Percentiles rank a stretch among this genome's conserved stretches.
These are phyloP conservation scores for Chelonus insularis DNA, from an alignment of 1,140 invertebrate species.

Conservation along the genomic window DNA sequence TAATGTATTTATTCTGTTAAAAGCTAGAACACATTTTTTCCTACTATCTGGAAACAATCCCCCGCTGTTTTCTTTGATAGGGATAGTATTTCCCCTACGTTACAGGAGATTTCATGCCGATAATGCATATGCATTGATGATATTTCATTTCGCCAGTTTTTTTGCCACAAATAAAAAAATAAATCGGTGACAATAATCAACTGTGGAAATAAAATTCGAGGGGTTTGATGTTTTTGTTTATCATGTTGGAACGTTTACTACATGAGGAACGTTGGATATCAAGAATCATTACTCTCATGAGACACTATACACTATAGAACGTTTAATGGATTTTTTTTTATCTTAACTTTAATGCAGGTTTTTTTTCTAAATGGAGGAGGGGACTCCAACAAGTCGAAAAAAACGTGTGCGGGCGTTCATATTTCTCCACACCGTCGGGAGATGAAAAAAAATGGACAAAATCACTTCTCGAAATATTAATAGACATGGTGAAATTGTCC, in stretches of 20 bases:
- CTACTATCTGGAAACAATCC: not conserved
- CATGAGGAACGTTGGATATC: constrained; percentile 19
- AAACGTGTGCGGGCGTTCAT: constrained; percentile 13
- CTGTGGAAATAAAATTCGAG: constrained; percentile 15
- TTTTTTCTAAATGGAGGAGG: not conserved
- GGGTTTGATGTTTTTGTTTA: constrained; percentile 53
- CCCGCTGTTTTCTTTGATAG: constrained; percentile 13
- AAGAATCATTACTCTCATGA: constrained; percentile 22
- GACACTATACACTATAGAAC: not conserved
- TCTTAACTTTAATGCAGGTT: not conserved
- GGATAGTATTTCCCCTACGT: not conserved
- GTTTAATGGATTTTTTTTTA: not conserved
- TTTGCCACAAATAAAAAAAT: constrained; percentile 23
- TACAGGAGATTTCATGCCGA: constrained; percentile 28
- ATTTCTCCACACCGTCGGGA: not conserved
- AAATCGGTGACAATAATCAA: not conserved
- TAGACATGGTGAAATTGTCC: constrained; percentile 42
- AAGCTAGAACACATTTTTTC: constrained; percentile 39
- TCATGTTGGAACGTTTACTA: constrained; percentile 54
- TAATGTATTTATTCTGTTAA: constrained; percentile 49
- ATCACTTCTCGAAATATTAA: constrained; percentile 30
- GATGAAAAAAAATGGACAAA: constrained; percentile 16
- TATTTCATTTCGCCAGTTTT: constrained; percentile 27
- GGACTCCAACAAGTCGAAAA: not conserved
- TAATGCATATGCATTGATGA: constrained; percentile 30